Conservation (phyloP, 2,797 vertebrate species). For the Neosalanx taihuensis region DNA sequence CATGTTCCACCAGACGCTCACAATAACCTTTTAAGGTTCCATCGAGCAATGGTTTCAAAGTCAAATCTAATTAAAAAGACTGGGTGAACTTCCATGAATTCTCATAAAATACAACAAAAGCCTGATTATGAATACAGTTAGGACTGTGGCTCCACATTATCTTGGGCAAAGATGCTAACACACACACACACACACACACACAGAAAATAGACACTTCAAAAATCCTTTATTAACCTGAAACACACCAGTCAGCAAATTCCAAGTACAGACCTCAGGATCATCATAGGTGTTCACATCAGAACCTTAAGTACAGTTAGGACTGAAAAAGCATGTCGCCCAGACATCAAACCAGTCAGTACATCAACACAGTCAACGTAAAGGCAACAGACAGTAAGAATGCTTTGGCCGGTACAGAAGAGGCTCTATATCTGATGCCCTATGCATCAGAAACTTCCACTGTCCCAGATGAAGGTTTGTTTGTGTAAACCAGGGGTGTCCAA, state of each 20-base stretch:
- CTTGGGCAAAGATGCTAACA: background rate
- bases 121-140: no score
- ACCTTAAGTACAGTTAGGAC: conserved; percentile 2
- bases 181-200: conserved; percentile 4
- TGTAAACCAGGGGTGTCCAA: background rate
- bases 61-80: no score
- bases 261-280: background rate
- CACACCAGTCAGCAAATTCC: conserved; percentile 2
- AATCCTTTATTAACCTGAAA: conserved; percentile 14
- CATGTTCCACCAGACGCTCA: no score
- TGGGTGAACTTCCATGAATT: no score
- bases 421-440: background rate
- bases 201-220: background rate
- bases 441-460: background rate
- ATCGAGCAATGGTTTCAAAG: no score
- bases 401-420: background rate
- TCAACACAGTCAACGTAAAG: background rate
- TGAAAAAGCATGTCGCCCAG: background rate
- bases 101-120: no score
- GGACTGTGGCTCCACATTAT: no score
- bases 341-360: background rate
- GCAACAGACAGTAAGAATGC: background rate
- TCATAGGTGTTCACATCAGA: background rate
- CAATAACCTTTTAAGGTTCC: no score
- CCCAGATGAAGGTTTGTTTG: background rate